Evolutionary conservation across 2,888 invertebrate genomes (phyloP), one percentile per base, ranked within the genome.

Genomic region (Tillus elongatus): DNA sequence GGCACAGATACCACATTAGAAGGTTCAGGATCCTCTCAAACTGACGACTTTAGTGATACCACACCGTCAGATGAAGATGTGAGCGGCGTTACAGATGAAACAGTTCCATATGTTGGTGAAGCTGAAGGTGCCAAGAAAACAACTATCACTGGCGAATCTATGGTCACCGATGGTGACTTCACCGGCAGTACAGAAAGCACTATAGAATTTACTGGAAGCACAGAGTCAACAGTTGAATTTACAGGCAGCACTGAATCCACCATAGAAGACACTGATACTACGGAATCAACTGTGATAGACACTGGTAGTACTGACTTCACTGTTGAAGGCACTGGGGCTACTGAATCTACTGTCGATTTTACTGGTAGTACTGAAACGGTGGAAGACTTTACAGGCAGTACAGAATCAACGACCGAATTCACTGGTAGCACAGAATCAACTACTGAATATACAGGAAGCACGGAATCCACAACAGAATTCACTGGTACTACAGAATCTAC

Each of bases 401-500:
- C 24, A 19, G n/a, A n/a, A 6, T 19, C 24, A n/a, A 19, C 24
- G n/a, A 30, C 33, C 11, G 29, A 33, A 11, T 15, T 33, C 19
- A 15, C 33, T 14, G 32, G 26, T 19, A 26, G 19, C 10, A 28
- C 39, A 26, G 35, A 38, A 24, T 15, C 29, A 28, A 35, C 28
- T 38, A 43, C 38, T 2, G 41, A 35, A 13, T 35, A 30, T 13
- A 44, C 45, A 8, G 42, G 36, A 36, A 44, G 44, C 34, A 44
- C 47, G 3, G 44, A 42, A 28, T 39, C 41, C 10, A 42, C 42
- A 15, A 41, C 8, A 29, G 34, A 33, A 32, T 13, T 32, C 32
- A 19, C 24, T 19, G 16, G 10, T 15, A 15, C 35, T 15, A 53
- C 51, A 28, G 48, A 47, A 33, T 42, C 39, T 10, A 46, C 44